These are phyloP conservation scores for Platygyra sinensis DNA, from an alignment of 64 coral and sea anemone genomes.

Conservation along the genomic window DNA sequence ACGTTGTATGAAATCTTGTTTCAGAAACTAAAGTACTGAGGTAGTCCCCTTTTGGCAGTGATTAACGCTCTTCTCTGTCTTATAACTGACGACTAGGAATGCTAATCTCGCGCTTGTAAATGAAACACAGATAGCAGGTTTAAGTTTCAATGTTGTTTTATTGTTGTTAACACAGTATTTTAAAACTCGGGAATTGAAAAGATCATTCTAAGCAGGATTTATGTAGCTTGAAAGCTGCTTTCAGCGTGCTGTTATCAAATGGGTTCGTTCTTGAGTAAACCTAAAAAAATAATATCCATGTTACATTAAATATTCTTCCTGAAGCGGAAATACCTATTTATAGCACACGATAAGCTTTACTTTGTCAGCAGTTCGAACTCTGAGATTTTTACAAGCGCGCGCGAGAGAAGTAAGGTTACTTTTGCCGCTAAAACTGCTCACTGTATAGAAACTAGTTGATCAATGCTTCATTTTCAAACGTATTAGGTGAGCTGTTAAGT, in stretches of 20 bases:
- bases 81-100: neutral
- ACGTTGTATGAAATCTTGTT: neutral
- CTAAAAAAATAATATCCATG: neutral
- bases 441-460: no score
- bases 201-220: neutral
- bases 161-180: neutral
- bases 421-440: no score
- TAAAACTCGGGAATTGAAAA: neutral
- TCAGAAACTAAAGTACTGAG: neutral
- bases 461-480: no score
- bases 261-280: neutral
- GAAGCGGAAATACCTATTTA: neutral
- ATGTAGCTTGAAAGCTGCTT: neutral
- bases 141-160: neutral
- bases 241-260: neutral
- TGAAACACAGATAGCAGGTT: neutral
- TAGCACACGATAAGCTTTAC: neutral
- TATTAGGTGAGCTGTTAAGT: no score
- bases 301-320: neutral
- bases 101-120: neutral
- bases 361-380: no score
- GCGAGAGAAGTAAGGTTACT: no score
- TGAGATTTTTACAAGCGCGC: no score
- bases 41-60: neutral
- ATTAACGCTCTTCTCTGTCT: no score